Evolutionary conservation across 2,113 vertebrate species (phyloP).

Genomic region (Clinocottus analis): DNA sequence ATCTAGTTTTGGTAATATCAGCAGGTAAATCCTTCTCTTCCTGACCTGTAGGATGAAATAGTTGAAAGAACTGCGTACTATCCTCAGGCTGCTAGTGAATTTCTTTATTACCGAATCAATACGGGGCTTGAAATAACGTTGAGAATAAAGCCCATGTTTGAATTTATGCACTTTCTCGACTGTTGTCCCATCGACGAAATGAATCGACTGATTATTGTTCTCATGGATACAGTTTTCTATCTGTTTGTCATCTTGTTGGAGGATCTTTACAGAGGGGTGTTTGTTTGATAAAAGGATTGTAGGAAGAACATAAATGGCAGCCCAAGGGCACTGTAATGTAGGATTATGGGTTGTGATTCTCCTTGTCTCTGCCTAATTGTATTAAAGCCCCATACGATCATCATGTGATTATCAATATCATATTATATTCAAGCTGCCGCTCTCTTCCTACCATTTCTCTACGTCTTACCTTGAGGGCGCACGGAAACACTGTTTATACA

Average conservation of each 20-base stretch:
- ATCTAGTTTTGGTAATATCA: neutral
- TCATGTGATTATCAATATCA: slow-evolving; percentile 7
- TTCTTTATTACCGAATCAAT: neutral
- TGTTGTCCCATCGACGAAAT: neutral
- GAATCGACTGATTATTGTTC: neutral
- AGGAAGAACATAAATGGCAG: neutral
- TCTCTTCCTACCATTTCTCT: neutral
- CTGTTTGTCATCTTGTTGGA: neutral
- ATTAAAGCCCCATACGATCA: neutral
- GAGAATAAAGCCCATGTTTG: neutral
- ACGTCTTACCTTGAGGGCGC: neutral
- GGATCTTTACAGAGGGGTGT: neutral
- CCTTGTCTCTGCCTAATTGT: neutral
- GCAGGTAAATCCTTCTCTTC: neutral
- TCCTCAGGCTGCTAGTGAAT: neutral
- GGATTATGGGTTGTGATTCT: neutral
- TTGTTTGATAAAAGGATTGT: neutral
- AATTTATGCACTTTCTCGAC: neutral
- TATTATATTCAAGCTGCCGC: neutral
- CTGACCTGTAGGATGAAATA: neutral
- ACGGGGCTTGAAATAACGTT: neutral
- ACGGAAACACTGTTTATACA: neutral
- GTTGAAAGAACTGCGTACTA: neutral
- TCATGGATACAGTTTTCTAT: neutral
- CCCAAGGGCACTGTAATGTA: neutral